Conservation (phyloP, 2,113 vertebrate species). For the Chloropsis cyanopogon region DNA sequence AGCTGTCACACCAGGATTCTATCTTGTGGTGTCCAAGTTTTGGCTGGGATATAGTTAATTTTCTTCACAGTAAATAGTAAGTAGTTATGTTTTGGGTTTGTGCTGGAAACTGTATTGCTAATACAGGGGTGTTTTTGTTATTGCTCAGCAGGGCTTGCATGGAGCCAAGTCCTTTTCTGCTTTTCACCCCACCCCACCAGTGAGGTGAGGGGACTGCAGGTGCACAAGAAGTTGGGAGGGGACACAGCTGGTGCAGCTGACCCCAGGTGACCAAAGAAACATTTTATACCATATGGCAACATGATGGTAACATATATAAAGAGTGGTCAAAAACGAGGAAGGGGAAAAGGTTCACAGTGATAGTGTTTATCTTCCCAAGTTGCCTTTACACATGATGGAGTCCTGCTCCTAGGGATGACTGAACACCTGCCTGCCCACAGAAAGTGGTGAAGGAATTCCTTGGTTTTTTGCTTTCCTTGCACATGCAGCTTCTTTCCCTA, state of each 20-base stretch:
- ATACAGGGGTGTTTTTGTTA: background rate
- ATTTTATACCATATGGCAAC: background rate
- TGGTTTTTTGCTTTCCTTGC: background rate
- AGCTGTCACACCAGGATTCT: background rate
- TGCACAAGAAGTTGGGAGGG: background rate
- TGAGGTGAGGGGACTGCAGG: background rate
- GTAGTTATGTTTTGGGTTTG: background rate
- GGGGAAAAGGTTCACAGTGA: background rate
- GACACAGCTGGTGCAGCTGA: background rate
- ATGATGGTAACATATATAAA: background rate
- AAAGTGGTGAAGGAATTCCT: background rate
- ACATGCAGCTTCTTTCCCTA: background rate
- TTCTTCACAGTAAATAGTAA: background rate
- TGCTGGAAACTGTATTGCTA: background rate
- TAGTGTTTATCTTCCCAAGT: background rate
- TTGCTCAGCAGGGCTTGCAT: background rate
- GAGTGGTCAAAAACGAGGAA: accelerated
- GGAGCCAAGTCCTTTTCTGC: background rate
- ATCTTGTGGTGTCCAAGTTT: background rate
- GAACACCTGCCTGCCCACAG: background rate
- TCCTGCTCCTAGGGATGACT: too few relatives aligned
- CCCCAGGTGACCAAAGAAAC: background rate
- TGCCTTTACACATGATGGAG: accelerated
- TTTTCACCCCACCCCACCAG: background rate
- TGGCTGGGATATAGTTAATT: background rate